phyloP scores from a whole-genome alignment of 2,113 vertebrate genomes.

The Tichodroma muraria region DNA sequence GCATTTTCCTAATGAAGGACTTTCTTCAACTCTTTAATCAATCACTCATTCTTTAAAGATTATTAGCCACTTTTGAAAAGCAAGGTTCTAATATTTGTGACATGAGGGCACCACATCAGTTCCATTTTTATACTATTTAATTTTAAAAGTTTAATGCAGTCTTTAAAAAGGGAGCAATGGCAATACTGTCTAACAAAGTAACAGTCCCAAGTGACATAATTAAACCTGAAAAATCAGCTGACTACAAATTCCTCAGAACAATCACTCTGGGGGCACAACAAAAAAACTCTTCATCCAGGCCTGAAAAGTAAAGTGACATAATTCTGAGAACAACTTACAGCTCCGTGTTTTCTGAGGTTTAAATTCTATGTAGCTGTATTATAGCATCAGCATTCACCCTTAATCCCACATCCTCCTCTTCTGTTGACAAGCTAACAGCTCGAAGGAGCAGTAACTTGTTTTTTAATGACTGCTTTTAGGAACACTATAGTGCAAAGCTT shows the following conservation, averaged over 20 bases:
- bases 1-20: background rate
- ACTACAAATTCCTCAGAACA: background rate
- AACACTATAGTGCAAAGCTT: background rate
- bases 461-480: background rate
- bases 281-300: background rate
- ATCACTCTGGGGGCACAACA: background rate
- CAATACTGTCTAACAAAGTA: background rate
- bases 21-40: background rate
- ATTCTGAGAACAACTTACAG: background rate
- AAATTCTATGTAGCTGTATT: background rate
- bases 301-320: background rate
- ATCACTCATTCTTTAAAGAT: background rate
- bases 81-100: background rate
- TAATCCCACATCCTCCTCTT: background rate
- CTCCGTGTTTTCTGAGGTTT: background rate
- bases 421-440: background rate
- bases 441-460: background rate
- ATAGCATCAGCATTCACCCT: background rate
- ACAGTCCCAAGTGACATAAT: background rate
- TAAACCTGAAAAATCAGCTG: background rate
- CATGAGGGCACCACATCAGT: background rate
- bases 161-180: background rate
- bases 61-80: background rate
- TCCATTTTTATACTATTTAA: background rate
- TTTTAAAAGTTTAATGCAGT: background rate